Percentiles rank a stretch among this genome's conserved stretches.
Conservation (phyloP, 2,888 invertebrate genomes). For the Eupithecia exiguata region DNA sequence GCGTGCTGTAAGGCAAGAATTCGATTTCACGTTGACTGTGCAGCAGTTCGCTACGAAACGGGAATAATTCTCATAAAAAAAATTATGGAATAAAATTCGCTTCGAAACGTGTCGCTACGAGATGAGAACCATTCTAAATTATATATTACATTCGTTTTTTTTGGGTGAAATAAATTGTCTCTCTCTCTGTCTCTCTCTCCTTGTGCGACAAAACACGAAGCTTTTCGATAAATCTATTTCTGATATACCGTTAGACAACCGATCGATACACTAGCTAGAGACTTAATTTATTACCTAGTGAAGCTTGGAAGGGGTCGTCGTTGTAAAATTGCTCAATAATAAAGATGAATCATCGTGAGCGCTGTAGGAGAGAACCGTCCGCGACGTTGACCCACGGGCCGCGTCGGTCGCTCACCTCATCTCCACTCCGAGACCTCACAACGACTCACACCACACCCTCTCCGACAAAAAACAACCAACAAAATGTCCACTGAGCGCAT, state of each 20-base stretch:
- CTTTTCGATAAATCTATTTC: constrained; percentile 14
- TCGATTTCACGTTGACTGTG: no score
- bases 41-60: no score
- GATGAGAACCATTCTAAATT: no score
- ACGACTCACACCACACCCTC: constrained; percentile 9
- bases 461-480: constrained; percentile 21
- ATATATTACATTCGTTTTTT: no score
- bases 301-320: constrained; percentile 42
- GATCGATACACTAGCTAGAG: constrained; percentile 11
- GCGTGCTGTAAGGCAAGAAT: no score
- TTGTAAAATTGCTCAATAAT: constrained; percentile 59
- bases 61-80: no score
- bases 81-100: no score
- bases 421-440: constrained; percentile 34
- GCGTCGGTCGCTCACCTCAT: constrained; percentile 73
- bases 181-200: background rate
- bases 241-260: constrained; percentile 1
- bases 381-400: constrained; percentile 70
- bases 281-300: constrained; percentile 19
- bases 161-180: no score
- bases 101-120: no score
- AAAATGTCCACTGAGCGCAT: constrained; percentile 9
- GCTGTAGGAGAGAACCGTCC: constrained; percentile 47
- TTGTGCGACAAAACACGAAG: background rate
- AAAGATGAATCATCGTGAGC: constrained; percentile 48